A percentile compares a stretch with the other conserved stretches of the same genome.
phyloP scores from a whole-genome alignment of 2,797 vertebrate genomes.

The Fundulus diaphanus region DNA sequence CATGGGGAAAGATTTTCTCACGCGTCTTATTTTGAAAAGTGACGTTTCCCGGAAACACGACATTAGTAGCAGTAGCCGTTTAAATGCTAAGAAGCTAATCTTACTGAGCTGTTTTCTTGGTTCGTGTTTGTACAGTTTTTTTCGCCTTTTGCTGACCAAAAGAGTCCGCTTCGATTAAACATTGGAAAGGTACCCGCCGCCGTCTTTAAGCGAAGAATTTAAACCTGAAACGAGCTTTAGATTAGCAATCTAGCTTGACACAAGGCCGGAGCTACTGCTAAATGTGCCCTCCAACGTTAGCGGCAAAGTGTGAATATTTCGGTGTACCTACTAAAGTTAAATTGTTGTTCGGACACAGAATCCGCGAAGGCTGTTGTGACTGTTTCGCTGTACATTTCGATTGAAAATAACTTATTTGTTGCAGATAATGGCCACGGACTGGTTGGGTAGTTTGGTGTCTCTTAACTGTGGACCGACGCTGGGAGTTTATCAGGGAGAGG shows the following conservation, averaged over 20 bases:
- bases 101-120: not conserved
- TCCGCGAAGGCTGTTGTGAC: fast-evolving
- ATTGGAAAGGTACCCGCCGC: constrained; percentile 25
- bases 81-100: constrained; percentile 38
- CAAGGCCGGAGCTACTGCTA: constrained; percentile 47
- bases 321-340: not conserved
- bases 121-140: not conserved
- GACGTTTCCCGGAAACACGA: constrained; percentile 41
- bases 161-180: not conserved
- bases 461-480: constrained; percentile 95
- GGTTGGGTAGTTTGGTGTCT: constrained; percentile 96
- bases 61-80: constrained; percentile 16
- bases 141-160: not conserved
- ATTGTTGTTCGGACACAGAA: not conserved
- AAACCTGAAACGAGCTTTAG: not conserved
- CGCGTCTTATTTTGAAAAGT: constrained; percentile 60
- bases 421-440: constrained; percentile 90
- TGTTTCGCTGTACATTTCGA: fast-evolving
- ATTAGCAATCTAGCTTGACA: constrained; percentile 17
- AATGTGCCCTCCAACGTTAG: constrained; percentile 7
- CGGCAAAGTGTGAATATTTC: not conserved
- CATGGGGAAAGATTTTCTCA: not conserved
- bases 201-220: not conserved
- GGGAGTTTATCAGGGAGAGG: constrained; percentile 95
- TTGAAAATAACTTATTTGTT: not conserved